A percentile compares a stretch with the other conserved stretches of the same genome.
Evolutionary conservation across 1,140 invertebrate genomes (phyloP).

Genomic region (Sinella curviseta): DNA sequence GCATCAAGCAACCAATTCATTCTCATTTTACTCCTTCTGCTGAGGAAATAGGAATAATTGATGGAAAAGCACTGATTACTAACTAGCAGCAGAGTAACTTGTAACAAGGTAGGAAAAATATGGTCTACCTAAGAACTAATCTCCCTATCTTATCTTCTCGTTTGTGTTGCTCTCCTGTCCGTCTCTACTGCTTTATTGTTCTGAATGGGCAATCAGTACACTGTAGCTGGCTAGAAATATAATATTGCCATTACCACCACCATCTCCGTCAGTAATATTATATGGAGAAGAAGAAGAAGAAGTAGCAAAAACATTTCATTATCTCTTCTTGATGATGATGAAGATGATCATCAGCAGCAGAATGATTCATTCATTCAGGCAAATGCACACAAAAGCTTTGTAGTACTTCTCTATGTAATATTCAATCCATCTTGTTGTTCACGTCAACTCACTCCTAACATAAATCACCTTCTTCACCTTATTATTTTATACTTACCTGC

Average conservation of each 20-base stretch:
- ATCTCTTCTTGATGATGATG: slow-evolving; percentile 2
- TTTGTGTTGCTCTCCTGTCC: not conserved
- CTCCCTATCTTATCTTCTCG: not conserved
- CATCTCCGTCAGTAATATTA: not conserved
- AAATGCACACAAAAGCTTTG: not conserved
- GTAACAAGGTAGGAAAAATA: not conserved
- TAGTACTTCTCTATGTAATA: no score
- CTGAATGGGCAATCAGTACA: not conserved
- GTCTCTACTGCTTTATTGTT: not conserved
- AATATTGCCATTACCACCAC: no score
- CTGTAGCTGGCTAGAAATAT: no score
- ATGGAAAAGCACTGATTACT: slow-evolving; percentile 12
- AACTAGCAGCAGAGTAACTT: not conserved
- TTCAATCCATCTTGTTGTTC: not conserved
- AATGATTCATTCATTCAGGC: not conserved
- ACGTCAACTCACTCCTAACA: not conserved
- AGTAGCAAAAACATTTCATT: not conserved
- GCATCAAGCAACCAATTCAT: no score
- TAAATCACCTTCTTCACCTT: not conserved
- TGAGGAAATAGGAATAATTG: not conserved
- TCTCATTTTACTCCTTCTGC: not conserved
- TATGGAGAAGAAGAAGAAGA: not conserved
- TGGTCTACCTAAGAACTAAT: not conserved
- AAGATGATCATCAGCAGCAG: not conserved
- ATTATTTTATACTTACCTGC: not conserved